These are phyloP conservation scores for Cottoperca gobio DNA, from an alignment of 2,797 vertebrate species.

Conservation along the genomic window DNA sequence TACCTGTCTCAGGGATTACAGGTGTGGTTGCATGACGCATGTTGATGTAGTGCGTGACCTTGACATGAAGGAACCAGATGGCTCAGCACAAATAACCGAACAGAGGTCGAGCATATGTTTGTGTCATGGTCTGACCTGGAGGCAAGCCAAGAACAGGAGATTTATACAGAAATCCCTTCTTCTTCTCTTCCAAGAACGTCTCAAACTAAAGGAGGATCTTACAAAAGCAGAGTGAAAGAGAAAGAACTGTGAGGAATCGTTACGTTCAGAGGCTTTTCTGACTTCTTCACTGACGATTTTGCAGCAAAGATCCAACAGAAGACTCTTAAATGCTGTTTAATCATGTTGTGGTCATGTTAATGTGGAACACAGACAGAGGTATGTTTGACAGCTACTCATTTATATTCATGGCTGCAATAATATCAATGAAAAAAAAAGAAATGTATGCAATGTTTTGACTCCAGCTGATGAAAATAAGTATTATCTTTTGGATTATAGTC, in stretches of 20 bases:
- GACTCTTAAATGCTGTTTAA: not conserved
- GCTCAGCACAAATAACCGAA: constrained; percentile 46
- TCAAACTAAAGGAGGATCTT: not conserved
- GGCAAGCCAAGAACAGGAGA: constrained; percentile 14
- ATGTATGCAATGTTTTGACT: no score
- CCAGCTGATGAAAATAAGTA: not conserved
- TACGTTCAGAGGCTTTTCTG: not conserved
- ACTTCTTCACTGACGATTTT: not conserved
- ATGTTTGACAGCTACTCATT: not conserved
- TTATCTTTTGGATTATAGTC: not conserved
- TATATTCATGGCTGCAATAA: not conserved
- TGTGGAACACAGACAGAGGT: constrained; percentile 1
- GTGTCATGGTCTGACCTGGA: constrained; percentile 32
- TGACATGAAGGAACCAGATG: constrained; percentile 64
- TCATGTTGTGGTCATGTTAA: not conserved
- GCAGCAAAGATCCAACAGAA: no score
- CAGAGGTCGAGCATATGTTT: constrained; percentile 56
- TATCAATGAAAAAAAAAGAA: no score
- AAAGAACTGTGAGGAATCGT: not conserved
- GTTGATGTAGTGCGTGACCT: constrained; percentile 60
- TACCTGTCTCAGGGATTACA: constrained; percentile 38
- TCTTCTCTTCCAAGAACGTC: not conserved
- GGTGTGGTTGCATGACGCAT: constrained; percentile 24
- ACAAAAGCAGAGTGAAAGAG: not conserved
- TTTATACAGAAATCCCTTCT: no score